Conservation (phyloP, 2,888 invertebrate species). For the Quadriops clusia region DNA sequence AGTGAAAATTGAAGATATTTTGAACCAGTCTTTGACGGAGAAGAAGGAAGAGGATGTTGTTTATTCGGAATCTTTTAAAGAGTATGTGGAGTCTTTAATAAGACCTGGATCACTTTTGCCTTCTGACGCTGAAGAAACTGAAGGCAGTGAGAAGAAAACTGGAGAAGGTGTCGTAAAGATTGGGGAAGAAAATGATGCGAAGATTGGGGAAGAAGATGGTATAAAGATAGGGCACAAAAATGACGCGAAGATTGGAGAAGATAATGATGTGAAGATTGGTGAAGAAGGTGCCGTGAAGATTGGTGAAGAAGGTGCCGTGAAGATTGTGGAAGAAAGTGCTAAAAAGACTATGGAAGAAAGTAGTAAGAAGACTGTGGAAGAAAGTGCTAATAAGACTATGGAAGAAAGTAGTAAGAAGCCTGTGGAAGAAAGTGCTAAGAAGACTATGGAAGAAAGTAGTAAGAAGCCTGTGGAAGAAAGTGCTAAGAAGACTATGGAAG, state of each 20-base stretch:
- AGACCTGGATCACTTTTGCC: no score
- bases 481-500: neutral
- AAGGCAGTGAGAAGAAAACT: constrained; percentile 1
- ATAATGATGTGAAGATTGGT: neutral
- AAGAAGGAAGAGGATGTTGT: no score
- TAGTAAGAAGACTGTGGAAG: neutral
- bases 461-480: neutral
- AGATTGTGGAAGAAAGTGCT: neutral
- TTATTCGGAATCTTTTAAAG: no score
- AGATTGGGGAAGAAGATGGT: neutral
- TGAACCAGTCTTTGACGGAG: no score
- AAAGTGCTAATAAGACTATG: neutral
- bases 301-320: neutral
- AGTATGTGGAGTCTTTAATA: no score
- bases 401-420: neutral
- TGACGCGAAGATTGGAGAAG: constrained; percentile 1
- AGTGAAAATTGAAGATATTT: no score
- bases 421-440: neutral
- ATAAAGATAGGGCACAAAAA: neutral
- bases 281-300: neutral
- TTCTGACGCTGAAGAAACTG: no score
- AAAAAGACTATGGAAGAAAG: neutral
- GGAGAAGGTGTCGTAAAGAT: neutral
- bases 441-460: neutral
- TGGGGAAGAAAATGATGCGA: constrained; percentile 1